Conservation (phyloP, 2,797 vertebrate species). For the Epinephelus coioides region DNA sequence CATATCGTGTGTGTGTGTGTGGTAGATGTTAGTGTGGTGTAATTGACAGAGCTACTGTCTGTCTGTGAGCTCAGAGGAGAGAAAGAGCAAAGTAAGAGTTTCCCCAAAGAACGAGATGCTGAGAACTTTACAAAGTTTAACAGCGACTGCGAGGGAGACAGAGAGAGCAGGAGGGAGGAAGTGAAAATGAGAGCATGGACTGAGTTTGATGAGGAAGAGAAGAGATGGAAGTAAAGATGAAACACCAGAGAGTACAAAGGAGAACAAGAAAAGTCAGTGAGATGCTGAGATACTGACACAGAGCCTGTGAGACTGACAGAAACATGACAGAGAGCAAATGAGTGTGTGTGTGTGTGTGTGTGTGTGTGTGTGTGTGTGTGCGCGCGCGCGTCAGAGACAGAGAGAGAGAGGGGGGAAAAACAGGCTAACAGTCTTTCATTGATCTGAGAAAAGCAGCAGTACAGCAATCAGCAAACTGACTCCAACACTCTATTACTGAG, state of each 20-base stretch:
- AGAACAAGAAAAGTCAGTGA: constrained; percentile 56
- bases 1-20: constrained; percentile 7
- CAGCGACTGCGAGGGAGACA: neutral
- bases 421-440: constrained; percentile 36
- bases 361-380: constrained; percentile 7
- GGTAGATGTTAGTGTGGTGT: neutral
- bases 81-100: constrained; percentile 18
- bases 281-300: constrained; percentile 57
- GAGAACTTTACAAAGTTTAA: constrained; percentile 47
- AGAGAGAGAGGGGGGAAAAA: neutral
- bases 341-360: constrained; percentile 14
- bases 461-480: constrained; percentile 41
- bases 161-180: neutral
- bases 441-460: constrained; percentile 57
- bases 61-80: constrained; percentile 24
- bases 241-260: constrained; percentile 56
- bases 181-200: constrained; percentile 40
- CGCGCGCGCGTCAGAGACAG: constrained; percentile 5
- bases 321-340: constrained; percentile 40
- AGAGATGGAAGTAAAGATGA: constrained; percentile 58
- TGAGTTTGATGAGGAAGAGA: constrained; percentile 48
- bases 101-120: constrained; percentile 32
- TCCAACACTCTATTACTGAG: constrained; percentile 1
- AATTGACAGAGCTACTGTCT: constrained; percentile 19
- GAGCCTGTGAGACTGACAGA: constrained; percentile 52